Evolutionary conservation across 2,113 vertebrate species (phyloP).

Genomic region (Puntigrus tetrazona): DNA sequence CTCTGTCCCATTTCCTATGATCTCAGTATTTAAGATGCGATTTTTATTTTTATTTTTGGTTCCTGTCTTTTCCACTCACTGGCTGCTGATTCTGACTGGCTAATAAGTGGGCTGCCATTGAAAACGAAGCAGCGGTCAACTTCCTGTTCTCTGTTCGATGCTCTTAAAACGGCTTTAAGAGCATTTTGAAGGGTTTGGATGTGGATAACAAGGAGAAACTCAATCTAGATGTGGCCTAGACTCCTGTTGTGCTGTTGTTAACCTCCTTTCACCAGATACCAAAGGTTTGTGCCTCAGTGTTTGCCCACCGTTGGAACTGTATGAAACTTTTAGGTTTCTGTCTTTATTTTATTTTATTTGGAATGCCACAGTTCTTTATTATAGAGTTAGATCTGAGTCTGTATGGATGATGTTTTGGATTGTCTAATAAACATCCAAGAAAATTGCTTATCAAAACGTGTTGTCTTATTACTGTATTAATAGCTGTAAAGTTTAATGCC

Average conservation of each 20-base stretch:
- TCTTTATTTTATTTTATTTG: slow-evolving; percentile 65
- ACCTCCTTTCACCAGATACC: slow-evolving; percentile 33
- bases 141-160: neutral
- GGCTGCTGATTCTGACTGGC: neutral
- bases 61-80: neutral
- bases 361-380: slow-evolving; percentile 50
- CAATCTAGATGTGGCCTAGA: slow-evolving; percentile 21
- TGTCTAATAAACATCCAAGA: slow-evolving; percentile 54
- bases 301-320: slow-evolving; percentile 29
- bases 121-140: neutral
- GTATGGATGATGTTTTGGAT: slow-evolving; percentile 52
- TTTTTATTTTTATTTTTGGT: no score
- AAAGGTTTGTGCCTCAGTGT: slow-evolving; percentile 44
- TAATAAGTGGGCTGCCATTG: slow-evolving; percentile 13
- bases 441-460: slow-evolving; percentile 5
- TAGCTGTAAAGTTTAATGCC: neutral
- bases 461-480: neutral
- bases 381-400: slow-evolving; percentile 46
- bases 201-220: neutral
- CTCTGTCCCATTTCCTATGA: slow-evolving; percentile 1
- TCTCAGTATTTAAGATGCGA: slow-evolving; percentile 15
- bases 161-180: neutral
- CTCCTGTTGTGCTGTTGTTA: slow-evolving; percentile 26
- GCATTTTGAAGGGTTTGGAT: slow-evolving; percentile 9
- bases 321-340: slow-evolving; percentile 76